Conservation (phyloP, 1,140 invertebrate genomes). For the Leptopilina boulardi region DNA sequence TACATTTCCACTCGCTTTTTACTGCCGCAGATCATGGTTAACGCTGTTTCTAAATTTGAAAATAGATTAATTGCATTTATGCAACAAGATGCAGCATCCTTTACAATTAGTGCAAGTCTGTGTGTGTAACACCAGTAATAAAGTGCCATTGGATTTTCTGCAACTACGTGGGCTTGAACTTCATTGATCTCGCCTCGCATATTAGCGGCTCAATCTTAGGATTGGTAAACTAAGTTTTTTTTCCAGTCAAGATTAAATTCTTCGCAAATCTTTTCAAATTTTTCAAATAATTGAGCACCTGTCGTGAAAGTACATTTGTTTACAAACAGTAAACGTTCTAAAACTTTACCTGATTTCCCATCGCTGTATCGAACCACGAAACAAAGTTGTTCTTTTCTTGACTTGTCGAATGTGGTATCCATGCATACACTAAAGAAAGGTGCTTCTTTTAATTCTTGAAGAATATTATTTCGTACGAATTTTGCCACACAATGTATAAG, state of each 20-base stretch:
- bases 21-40: neutral
- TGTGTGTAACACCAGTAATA: neutral
- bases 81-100: neutral
- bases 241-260: neutral
- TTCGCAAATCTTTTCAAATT: neutral
- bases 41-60: neutral
- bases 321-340: neutral
- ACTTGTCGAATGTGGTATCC: neutral
- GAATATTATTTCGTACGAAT: neutral
- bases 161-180: neutral
- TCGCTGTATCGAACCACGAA: neutral
- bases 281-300: conserved; percentile 4
- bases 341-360: neutral
- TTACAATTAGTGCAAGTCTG: neutral
- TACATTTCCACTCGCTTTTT: neutral
- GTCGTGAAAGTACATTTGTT: neutral
- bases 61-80: neutral
- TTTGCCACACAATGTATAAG: neutral
- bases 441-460: conserved; percentile 10
- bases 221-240: neutral
- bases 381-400: conserved; percentile 2
- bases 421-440: neutral
- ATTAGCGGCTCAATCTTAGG: neutral
- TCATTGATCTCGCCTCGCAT: neutral
- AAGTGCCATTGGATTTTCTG: neutral